Conservation (phyloP, 2,113 vertebrate species). For the Neogale vison region DNA sequence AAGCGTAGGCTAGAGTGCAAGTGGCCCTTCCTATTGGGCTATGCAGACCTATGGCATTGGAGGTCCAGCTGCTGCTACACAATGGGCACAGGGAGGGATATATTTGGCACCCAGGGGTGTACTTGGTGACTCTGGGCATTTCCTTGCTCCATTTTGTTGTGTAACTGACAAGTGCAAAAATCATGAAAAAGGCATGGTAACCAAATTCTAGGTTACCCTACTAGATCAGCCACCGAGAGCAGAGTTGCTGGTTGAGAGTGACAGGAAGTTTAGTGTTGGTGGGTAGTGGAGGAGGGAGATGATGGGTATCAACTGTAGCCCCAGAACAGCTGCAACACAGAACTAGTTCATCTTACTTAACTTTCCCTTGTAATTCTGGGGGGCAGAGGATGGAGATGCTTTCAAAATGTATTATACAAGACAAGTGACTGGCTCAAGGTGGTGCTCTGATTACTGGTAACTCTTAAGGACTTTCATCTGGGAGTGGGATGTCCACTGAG, state of each 20-base stretch:
- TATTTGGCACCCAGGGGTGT: neutral
- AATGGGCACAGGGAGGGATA: neutral
- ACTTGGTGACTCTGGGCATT: neutral
- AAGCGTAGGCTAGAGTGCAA: neutral
- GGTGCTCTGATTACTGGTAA: neutral
- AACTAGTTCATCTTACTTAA: neutral
- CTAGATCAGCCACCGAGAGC: neutral
- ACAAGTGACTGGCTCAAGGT: neutral
- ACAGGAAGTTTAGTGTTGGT: neutral
- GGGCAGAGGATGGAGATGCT: neutral
- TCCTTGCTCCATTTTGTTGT: neutral
- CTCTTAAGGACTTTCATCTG: neutral
- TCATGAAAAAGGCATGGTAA: neutral
- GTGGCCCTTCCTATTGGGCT: neutral
- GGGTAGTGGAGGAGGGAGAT: neutral
- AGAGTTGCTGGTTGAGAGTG: neutral
- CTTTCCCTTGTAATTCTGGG: neutral
- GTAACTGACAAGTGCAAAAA: neutral
- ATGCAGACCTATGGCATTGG: neutral
- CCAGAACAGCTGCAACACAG: neutral
- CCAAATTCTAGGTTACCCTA: neutral
- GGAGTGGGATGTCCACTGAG: neutral
- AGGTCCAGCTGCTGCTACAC: neutral
- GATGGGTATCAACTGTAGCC: neutral
- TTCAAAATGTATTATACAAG: neutral